phyloP scores from a whole-genome alignment of 2,113 vertebrate species.

The Odontophorus gujanensis region DNA sequence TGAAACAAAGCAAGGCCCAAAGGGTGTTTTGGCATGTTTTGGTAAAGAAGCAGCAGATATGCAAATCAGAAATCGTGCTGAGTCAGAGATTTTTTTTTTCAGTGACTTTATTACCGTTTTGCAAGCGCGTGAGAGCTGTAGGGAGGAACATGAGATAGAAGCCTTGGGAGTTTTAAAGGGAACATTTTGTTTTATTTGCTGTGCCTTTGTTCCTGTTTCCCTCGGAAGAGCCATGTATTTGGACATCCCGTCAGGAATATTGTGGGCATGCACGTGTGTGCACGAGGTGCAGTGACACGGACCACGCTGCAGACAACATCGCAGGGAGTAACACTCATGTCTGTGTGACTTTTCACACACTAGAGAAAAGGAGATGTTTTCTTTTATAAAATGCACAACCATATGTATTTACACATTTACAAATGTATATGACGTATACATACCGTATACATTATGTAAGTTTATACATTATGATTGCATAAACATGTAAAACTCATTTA shows the following conservation, averaged over 20 bases:
- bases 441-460: neutral
- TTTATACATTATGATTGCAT: neutral
- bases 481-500: neutral
- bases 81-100: neutral
- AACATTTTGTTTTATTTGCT: slow-evolving; percentile 6
- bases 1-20: neutral
- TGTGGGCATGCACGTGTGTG: neutral
- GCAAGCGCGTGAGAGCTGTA: neutral
- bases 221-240: neutral
- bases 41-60: neutral
- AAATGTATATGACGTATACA: neutral
- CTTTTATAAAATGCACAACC: neutral
- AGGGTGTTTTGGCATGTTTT: neutral
- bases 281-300: neutral
- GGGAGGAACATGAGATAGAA: neutral
- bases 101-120: neutral
- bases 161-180: neutral
- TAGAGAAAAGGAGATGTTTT: neutral
- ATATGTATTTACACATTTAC: neutral
- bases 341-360: neutral
- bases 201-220: neutral
- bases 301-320: neutral
- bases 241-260: neutral
- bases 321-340: neutral
- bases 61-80: neutral